Evolutionary conservation across 2,797 vertebrate species (phyloP), one percentile per base, ranked within the genome.

Genomic region (Enteromius unitaeniatus): DNA sequence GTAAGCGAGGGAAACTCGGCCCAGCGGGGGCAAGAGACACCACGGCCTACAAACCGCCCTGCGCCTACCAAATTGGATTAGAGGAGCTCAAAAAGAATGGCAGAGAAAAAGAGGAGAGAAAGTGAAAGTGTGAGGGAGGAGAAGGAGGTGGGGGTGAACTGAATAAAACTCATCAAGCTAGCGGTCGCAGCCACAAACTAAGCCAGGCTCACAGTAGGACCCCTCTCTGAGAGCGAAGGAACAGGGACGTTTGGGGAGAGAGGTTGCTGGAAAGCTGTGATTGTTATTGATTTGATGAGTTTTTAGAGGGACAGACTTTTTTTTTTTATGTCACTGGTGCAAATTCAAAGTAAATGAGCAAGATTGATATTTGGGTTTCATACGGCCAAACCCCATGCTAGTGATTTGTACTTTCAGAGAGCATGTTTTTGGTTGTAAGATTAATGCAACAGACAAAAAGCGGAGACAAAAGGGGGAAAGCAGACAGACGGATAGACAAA

Each of bases 11-110:
- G 94, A 94, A 94, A 94, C 94, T 93, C 94, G 92, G 93, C 94
- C 90, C 95, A 93, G 94, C 93, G 90, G 92, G 94, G 94, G 94
- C 93, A 94, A 93, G 88, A 92, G 86, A 93, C 90, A 90, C 89
- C 84, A 77, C 2, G 21, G 89, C 80, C 73, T 79, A 78, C 81
- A 88, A 69, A 68, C 51, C 17, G 76, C 83, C 75, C 60, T n/a
- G 47, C 55, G 93, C 92, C 90, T 90, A 90, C 91, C 90, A 95
- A 95, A 96, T 93, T 93, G 94, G 94, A 96, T 96, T 95, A 96
- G 91, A 93, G 93, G 89, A 90, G 91, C 91, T 93, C 89, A 88
- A 91, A 89, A 89, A 86, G 26, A 84, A 81, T 51, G 40, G 87
- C 13, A 89, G 68, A 11, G 47, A 45, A 86, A 65, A 51, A 58